Evolutionary conservation across 2,797 vertebrate genomes (phyloP).

Genomic region (Prionace glauca): DNA sequence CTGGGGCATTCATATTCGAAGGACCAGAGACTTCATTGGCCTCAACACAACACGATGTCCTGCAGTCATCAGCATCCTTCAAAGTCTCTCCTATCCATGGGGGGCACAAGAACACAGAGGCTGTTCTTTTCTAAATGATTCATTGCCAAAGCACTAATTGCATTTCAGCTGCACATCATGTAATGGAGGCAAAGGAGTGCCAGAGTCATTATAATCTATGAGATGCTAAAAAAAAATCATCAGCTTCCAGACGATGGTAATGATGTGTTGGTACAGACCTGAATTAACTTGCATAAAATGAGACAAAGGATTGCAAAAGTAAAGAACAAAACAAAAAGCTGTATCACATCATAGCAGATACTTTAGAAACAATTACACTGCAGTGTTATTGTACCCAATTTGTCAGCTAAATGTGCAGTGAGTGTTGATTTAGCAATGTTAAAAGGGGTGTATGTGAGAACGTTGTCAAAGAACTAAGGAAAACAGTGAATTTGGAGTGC

Average conservation of each 20-base stretch:
- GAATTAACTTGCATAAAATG: constrained; percentile 14
- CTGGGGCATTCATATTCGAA: neutral
- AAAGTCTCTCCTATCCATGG: neutral
- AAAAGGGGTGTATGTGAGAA: neutral
- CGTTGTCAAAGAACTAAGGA: neutral
- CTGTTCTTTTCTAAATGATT: neutral
- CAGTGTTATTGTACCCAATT: neutral
- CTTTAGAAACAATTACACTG: neutral
- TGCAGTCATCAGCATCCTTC: neutral
- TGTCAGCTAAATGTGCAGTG: neutral
- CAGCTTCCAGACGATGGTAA: neutral
- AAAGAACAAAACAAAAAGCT: neutral
- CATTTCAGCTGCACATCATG: neutral
- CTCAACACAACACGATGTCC: neutral
- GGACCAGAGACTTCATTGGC: no score
- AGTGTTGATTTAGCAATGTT: neutral
- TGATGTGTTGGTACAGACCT: constrained; percentile 10
- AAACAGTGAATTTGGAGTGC: neutral
- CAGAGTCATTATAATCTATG: constrained; percentile 14
- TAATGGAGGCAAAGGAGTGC: neutral
- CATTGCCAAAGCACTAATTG: constrained; percentile 17
- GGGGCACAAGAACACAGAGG: neutral
- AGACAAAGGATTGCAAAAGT: neutral
- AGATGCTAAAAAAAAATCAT: constrained; percentile 24
- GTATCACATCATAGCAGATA: constrained; percentile 1